These are phyloP conservation scores for Allophyes oxyacanthae DNA, from an alignment of 2,888 invertebrate genomes.

Conservation along the genomic window DNA sequence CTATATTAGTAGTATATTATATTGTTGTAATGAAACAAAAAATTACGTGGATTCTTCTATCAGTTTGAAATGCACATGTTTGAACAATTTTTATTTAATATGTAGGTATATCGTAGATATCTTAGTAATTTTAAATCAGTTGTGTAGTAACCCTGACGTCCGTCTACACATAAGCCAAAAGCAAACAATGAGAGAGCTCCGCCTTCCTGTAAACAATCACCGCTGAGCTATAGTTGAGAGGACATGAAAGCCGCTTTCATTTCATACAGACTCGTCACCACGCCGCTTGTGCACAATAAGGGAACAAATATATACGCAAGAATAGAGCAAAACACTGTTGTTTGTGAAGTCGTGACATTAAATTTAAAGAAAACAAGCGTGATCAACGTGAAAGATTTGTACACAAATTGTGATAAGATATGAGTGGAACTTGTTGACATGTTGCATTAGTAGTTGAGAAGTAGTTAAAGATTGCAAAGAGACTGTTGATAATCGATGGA, in stretches of 20 bases:
- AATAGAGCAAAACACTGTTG: constrained; percentile 30
- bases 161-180: constrained; percentile 33
- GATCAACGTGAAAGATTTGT: constrained; percentile 43
- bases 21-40: no score
- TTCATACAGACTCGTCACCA: constrained; percentile 24
- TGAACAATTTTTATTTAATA: no score
- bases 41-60: no score
- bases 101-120: no score
- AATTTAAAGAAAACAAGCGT: constrained; percentile 46
- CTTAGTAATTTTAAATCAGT: no score
- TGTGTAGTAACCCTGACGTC: constrained; percentile 18
- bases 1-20: no score
- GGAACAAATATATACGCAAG: constrained; percentile 17
- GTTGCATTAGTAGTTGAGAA: constrained; percentile 18
- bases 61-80: no score
- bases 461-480: no score
- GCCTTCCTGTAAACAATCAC: constrained; percentile 47
- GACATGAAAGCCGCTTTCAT: constrained; percentile 48
- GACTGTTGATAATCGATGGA: no score
- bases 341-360: constrained; percentile 53
- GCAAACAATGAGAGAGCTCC: constrained; percentile 45
- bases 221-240: constrained; percentile 14
- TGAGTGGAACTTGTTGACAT: constrained; percentile 16
- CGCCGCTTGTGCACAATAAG: constrained; percentile 36
- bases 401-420: constrained; percentile 41